phyloP scores from a whole-genome alignment of 2,888 invertebrate genomes.

The Aelia acuminata region DNA sequence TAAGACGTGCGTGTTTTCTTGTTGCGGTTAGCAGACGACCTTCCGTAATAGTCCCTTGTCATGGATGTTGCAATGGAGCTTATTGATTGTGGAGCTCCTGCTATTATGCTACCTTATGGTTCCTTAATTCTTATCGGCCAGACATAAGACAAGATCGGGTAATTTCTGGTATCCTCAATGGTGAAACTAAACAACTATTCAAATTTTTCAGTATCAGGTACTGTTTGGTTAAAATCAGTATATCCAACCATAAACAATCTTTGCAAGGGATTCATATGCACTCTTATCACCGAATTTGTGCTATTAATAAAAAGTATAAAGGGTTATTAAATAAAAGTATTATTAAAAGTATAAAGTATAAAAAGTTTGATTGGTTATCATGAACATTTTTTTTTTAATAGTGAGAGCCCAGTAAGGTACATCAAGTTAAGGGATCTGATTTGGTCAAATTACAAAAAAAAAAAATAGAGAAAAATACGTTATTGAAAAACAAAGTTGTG shows the following conservation, averaged over 20 bases:
- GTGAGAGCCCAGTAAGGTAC: no score
- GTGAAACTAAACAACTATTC: neutral
- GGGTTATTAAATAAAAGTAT: no score
- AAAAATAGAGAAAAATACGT: no score
- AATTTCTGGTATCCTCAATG: neutral
- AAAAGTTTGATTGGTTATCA: no score
- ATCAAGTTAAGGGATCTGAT: no score
- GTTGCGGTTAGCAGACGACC: constrained; percentile 44
- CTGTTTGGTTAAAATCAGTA: neutral
- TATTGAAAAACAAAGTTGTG: no score
- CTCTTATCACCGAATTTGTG: neutral
- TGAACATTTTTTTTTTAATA: no score
- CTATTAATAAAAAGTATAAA: no score
- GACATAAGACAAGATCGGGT: neutral
- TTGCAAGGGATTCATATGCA: neutral
- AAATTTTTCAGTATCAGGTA: neutral
- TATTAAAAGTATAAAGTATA: no score
- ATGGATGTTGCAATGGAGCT: constrained; percentile 35
- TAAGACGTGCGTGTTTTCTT: constrained; percentile 28
- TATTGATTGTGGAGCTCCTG: neutral
- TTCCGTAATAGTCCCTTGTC: constrained; percentile 38
- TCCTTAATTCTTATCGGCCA: neutral
- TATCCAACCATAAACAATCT: neutral
- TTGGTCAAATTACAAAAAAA: no score
- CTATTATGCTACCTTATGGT: constrained; percentile 3